Evolutionary conservation across 92 coral and sea anemone genomes (phyloP).

Genomic region (Epizoanthus rinbou): DNA sequence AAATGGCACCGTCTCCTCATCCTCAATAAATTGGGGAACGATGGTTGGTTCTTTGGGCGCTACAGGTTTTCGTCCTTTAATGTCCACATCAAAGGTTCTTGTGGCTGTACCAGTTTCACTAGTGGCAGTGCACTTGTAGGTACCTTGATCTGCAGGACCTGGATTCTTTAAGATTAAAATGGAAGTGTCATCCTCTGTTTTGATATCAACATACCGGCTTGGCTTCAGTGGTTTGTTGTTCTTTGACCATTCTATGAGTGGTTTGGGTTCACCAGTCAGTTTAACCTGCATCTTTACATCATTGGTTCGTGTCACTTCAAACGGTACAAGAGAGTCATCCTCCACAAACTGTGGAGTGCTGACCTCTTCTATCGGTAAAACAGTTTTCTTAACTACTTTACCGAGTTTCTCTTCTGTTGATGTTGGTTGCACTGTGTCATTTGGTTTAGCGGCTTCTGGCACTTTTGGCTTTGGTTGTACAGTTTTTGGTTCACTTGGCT

Average conservation of each 20-base stretch:
- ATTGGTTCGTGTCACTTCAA: conserved; percentile 79
- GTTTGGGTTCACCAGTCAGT: conserved; percentile 72
- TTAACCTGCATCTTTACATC: conserved; percentile 71
- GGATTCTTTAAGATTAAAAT: conserved; percentile 63
- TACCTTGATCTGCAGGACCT: conserved; percentile 66
- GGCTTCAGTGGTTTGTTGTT: conserved; percentile 59
- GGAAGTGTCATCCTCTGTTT: conserved; percentile 66
- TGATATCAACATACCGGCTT: conserved; percentile 57
- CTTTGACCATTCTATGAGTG: conserved; percentile 72
- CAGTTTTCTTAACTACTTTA: background rate
- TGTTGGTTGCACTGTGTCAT: background rate
- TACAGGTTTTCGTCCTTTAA: conserved; percentile 60
- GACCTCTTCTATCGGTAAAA: conserved; percentile 21
- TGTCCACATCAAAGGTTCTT: conserved; percentile 72
- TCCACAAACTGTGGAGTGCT: conserved; percentile 35
- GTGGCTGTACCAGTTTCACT: conserved; percentile 71
- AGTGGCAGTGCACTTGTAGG: conserved; percentile 76
- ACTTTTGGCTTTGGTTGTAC: background rate
- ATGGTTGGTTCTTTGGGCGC: conserved; percentile 30
- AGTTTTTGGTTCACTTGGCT: background rate
- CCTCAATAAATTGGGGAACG: conserved; percentile 69
- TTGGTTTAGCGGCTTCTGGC: background rate
- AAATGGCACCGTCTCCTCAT: conserved; percentile 64
- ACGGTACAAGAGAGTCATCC: conserved; percentile 50
- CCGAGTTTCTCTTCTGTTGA: background rate